A percentile compares a stretch with the other conserved stretches of the same genome.
These are phyloP conservation scores for Leucoraja erinaceus DNA, from an alignment of 2,113 vertebrate genomes.

Conservation along the genomic window DNA sequence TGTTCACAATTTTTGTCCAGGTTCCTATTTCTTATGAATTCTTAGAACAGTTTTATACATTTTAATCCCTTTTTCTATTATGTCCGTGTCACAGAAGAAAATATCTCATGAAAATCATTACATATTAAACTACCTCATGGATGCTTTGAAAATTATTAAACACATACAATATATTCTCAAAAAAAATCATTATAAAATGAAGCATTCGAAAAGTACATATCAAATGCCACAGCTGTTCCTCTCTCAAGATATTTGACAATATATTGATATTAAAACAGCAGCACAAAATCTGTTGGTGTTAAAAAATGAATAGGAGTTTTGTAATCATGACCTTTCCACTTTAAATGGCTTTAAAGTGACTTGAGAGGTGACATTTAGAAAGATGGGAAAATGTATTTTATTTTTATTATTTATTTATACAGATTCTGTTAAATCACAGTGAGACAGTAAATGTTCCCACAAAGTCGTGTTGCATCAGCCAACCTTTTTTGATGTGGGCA, in stretches of 20 bases:
- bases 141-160: background rate
- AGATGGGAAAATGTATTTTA: background rate
- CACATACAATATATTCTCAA: background rate
- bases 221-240: background rate
- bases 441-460: background rate
- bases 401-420: constrained; percentile 14
- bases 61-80: background rate
- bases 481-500: background rate
- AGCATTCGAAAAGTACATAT: background rate
- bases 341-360: constrained; percentile 9
- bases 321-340: constrained; percentile 16
- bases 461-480: background rate
- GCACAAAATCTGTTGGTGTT: constrained; percentile 4
- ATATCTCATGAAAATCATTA: background rate
- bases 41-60: background rate
- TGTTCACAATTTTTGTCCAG: background rate
- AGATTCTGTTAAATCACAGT: background rate
- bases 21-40: background rate
- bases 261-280: constrained; percentile 26
- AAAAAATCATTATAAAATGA: background rate
- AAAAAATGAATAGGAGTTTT: constrained; percentile 4
- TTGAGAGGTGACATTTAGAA: constrained; percentile 11
- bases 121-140: background rate
- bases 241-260: background rate
- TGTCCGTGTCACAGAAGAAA: background rate